phyloP scores from a whole-genome alignment of 2,888 invertebrate genomes.

The Dysmachus trigonus region DNA sequence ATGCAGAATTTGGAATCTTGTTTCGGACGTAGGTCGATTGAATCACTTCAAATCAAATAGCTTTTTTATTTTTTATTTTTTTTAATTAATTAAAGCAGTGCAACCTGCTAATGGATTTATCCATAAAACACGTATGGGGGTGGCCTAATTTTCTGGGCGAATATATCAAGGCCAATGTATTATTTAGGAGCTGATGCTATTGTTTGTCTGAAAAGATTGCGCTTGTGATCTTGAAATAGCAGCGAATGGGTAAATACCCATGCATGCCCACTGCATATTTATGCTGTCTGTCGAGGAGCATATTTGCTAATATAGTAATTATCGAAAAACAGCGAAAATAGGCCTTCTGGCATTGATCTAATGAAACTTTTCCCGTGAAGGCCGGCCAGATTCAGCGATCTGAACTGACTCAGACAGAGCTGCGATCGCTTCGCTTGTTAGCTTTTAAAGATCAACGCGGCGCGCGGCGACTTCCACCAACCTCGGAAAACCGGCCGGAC shows the following conservation, averaged over 20 bases:
- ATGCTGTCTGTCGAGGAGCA: neutral
- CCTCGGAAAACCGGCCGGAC: neutral
- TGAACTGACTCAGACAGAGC: neutral
- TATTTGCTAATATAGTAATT: neutral
- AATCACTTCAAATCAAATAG: neutral
- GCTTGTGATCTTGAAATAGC: neutral
- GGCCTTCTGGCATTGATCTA: neutral
- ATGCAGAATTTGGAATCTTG: neutral
- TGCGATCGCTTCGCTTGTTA: neutral
- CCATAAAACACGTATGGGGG: neutral
- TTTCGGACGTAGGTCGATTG: neutral
- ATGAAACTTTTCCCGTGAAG: neutral
- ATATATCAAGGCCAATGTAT: neutral
- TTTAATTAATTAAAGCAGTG: constrained; percentile 5
- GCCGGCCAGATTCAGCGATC: neutral
- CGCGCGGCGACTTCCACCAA: neutral
- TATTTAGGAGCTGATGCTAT: neutral
- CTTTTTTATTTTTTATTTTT: neutral
- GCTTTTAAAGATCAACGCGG: neutral
- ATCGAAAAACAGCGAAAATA: neutral
- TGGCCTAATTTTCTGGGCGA: neutral
- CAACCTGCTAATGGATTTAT: neutral
- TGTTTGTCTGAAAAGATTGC: neutral
- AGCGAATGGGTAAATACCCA: neutral
- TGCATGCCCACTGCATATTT: neutral